Evolutionary conservation across 2,113 vertebrate species (phyloP).

Genomic region (Alosa alosa): DNA sequence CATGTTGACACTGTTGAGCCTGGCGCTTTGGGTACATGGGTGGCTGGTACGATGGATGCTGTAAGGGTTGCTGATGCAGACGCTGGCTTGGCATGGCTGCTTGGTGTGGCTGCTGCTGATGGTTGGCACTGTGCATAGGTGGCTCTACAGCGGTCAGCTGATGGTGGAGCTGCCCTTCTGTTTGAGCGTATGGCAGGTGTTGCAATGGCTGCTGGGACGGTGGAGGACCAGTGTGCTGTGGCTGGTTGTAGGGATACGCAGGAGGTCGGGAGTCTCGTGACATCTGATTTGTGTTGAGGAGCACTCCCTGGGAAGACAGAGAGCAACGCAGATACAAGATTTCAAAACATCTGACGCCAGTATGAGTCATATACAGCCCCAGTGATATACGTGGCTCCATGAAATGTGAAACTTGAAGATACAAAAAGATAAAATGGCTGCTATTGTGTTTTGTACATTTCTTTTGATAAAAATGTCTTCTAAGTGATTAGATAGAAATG

Average conservation of each 20-base stretch:
- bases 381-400: background rate
- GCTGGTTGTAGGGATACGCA: slow-evolving; percentile 67
- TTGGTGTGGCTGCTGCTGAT: slow-evolving; percentile 21
- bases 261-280: slow-evolving; percentile 70
- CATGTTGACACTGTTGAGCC: background rate
- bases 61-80: slow-evolving; percentile 28
- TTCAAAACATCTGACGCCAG: background rate
- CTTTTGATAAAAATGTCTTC: background rate
- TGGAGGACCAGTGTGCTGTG: slow-evolving; percentile 42
- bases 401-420: background rate
- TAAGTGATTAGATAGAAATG: background rate
- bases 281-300: slow-evolving; percentile 69
- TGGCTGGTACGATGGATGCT: slow-evolving; percentile 24
- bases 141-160: background rate
- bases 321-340: background rate
- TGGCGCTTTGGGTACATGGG: background rate
- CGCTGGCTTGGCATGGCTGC: slow-evolving; percentile 2
- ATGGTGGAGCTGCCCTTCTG: slow-evolving; percentile 20
- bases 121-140: background rate
- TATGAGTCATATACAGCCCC: background rate
- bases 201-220: slow-evolving; percentile 47
- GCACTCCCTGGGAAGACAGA: slow-evolving; percentile 33
- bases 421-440: background rate
- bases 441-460: background rate
- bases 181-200: slow-evolving; percentile 21